Evolutionary conservation across 2,797 vertebrate genomes (phyloP).

Genomic region (Acrocephalus scirpaceus): DNA sequence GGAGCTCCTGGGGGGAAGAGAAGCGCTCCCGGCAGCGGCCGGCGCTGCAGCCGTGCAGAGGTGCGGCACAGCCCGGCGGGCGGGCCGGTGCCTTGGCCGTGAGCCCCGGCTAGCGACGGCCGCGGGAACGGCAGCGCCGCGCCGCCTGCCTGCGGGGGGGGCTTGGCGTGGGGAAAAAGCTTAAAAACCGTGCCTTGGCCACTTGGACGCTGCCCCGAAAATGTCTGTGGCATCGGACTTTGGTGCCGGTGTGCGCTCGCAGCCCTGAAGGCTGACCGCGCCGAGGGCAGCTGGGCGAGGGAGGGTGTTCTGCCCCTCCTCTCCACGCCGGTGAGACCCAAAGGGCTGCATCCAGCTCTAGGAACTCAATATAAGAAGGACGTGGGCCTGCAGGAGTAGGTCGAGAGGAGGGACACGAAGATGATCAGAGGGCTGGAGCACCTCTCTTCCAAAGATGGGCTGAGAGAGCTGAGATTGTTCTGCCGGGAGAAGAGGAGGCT

Average conservation of each 20-base stretch:
- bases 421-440: background rate
- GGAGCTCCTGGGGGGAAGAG: background rate
- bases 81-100: conserved; percentile 22
- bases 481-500: background rate
- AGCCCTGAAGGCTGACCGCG: background rate
- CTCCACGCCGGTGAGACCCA: background rate
- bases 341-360: background rate
- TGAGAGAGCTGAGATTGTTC: background rate
- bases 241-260: fast-evolving
- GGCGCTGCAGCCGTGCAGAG: background rate
- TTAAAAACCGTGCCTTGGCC: background rate
- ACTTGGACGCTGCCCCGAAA: background rate
- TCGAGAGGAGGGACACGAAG: background rate
- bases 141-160: fast-evolving
- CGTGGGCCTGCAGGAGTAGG: background rate
- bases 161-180: fast-evolving
- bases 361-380: background rate
- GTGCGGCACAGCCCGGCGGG: background rate
- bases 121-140: background rate
- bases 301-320: no score
- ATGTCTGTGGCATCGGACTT: fast-evolving
- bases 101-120: conserved; percentile 74
- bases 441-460: background rate
- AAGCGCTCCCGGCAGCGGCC: background rate
- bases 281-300: background rate